Conservation (phyloP, 2,797 vertebrate genomes). For the Mallotus villosus region DNA sequence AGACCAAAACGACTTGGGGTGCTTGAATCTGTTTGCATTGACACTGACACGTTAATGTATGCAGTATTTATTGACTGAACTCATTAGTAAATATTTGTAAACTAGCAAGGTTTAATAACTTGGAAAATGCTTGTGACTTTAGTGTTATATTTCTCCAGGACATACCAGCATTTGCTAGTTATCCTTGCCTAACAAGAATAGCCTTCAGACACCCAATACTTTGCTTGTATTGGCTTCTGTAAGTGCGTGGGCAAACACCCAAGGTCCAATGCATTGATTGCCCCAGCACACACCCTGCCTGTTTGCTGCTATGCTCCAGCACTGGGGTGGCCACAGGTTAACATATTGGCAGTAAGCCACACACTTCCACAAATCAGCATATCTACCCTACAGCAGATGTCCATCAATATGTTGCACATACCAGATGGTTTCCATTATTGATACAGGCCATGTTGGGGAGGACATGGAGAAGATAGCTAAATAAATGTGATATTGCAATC, state of each 20-base stretch:
- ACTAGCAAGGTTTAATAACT: background rate
- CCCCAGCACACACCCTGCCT: background rate
- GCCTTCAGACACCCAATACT: background rate
- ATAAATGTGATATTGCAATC: too few relatives aligned
- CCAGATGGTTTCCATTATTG: too few relatives aligned
- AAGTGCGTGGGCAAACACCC: background rate
- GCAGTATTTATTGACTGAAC: too few relatives aligned
- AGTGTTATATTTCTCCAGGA: background rate
- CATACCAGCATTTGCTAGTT: background rate
- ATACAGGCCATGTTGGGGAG: too few relatives aligned
- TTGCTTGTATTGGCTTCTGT: background rate
- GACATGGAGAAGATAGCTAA: too few relatives aligned
- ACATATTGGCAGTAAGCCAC: background rate
- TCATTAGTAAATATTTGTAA: background rate
- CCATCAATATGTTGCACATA: too few relatives aligned
- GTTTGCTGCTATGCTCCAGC: background rate
- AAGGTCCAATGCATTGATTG: background rate
- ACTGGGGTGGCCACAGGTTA: background rate
- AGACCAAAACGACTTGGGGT: too few relatives aligned
- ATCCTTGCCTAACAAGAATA: background rate
- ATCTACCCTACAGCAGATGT: background rate
- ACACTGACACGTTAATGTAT: too few relatives aligned
- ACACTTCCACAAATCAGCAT: background rate
- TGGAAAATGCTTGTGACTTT: background rate
- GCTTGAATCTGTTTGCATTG: too few relatives aligned